A percentile compares a stretch with the other conserved stretches of the same genome.
Conservation (phyloP, 2,888 invertebrate species). For the Nymphalis c-album region DNA sequence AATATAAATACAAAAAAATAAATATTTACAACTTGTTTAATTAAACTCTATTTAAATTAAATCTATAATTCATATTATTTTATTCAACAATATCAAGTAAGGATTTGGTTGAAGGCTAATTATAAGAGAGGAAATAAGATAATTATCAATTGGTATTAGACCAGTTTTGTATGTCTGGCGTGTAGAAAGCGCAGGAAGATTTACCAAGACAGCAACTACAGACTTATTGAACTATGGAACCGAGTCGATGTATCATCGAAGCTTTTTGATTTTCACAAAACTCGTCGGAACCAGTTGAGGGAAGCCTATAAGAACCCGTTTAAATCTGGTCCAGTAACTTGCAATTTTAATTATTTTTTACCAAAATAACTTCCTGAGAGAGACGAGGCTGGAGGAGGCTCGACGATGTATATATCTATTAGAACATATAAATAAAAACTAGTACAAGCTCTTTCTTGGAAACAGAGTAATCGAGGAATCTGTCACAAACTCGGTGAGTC, state of each 20-base stretch:
- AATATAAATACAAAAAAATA: neutral
- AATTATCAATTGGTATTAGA: slow-evolving; percentile 19
- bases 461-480: neutral
- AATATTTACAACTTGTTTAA: neutral
- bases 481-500: neutral
- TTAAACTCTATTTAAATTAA: too few relatives aligned
- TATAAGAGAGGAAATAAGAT: neutral
- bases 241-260: neutral
- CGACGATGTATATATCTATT: neutral
- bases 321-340: slow-evolving; percentile 7
- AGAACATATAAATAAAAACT: neutral
- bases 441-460: neutral
- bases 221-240: slow-evolving; percentile 1
- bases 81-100: neutral
- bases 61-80: neutral
- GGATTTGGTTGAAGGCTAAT: neutral
- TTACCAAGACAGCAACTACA: neutral
- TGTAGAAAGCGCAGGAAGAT: slow-evolving; percentile 17
- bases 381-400: neutral
- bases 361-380: slow-evolving; percentile 6
- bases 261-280: slow-evolving; percentile 6
- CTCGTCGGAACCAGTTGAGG: slow-evolving; percentile 3
- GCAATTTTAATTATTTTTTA: slow-evolving; percentile 6
- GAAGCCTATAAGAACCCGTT: slow-evolving; percentile 11
- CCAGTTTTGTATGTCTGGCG: slow-evolving; percentile 19